These are phyloP conservation scores for Drosophila algonquin DNA, from an alignment of 2,888 invertebrate genomes.

Conservation along the genomic window DNA sequence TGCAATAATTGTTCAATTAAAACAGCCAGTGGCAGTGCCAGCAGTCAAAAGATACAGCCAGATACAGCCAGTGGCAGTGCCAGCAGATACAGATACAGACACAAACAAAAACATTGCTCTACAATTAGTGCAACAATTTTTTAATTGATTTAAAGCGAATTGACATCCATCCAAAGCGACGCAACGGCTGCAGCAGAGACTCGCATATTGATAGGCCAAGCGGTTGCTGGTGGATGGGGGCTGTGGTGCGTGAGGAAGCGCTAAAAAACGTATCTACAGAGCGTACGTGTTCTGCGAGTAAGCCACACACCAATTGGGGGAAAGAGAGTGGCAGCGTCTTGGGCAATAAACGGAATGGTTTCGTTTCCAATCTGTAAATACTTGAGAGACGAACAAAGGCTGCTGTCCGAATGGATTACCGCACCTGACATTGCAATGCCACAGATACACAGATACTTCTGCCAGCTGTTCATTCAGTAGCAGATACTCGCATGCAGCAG, in stretches of 20 bases:
- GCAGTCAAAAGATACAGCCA: too few species aligned
- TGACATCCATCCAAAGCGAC: slow-evolving; percentile 31
- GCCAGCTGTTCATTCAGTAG: not conserved
- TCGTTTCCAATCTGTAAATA: slow-evolving; percentile 27
- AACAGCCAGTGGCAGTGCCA: slow-evolving; percentile 28
- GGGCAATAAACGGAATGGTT: slow-evolving; percentile 30
- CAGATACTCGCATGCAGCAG: too few species aligned
- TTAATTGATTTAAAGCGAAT: slow-evolving; percentile 64
- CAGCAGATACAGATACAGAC: slow-evolving; percentile 1
- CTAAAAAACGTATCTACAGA: slow-evolving; percentile 44
- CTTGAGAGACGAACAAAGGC: slow-evolving; percentile 12
- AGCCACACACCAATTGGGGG: slow-evolving; percentile 8
- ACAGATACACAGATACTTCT: not conserved
- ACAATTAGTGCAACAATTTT: slow-evolving; percentile 68
- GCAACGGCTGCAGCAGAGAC: slow-evolving; percentile 12
- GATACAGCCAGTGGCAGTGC: too few species aligned
- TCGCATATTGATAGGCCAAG: not conserved
- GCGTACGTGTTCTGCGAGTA: slow-evolving; percentile 8
- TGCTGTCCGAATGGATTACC: slow-evolving; percentile 2
- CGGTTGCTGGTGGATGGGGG: not conserved
- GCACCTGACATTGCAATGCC: slow-evolving; percentile 12
- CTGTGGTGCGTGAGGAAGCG: slow-evolving; percentile 52
- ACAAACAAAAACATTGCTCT: slow-evolving; percentile 43
- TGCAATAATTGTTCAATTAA: slow-evolving; percentile 74
- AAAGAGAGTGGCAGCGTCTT: slow-evolving; percentile 10